A percentile compares a stretch with the other conserved stretches of the same genome.
phyloP scores from a whole-genome alignment of 2,113 vertebrate genomes.

The Callocephalon fimbriatum region DNA sequence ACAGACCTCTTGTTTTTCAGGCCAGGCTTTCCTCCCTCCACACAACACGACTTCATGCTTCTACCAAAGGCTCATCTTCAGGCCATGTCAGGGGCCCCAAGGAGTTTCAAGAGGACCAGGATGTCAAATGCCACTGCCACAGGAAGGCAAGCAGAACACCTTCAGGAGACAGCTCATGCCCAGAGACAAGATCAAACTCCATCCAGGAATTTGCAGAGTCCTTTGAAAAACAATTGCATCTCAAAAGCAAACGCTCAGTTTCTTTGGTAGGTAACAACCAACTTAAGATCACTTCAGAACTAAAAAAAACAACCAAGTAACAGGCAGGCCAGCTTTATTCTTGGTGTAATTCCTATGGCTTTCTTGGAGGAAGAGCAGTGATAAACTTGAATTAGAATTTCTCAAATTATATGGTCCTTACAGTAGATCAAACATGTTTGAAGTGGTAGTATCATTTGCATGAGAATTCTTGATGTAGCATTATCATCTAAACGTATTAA shows the following conservation, averaged over 20 bases:
- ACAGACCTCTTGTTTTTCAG: constrained; percentile 60
- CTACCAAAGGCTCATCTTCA: constrained; percentile 68
- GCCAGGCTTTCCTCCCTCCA: constrained; percentile 83
- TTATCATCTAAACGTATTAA: neutral
- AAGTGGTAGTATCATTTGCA: neutral
- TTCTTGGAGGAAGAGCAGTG: neutral
- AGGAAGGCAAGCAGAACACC: constrained; percentile 72
- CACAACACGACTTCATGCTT: constrained; percentile 73
- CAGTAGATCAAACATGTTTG: neutral
- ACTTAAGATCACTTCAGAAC: neutral
- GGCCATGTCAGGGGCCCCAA: constrained; percentile 67
- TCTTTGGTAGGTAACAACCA: constrained; percentile 79
- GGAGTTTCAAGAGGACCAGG: constrained; percentile 79
- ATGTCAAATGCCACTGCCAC: constrained; percentile 59
- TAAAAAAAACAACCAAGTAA: neutral
- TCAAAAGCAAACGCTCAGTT: constrained; percentile 75
- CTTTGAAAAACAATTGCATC: constrained; percentile 80
- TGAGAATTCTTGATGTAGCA: neutral
- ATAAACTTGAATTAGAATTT: neutral
- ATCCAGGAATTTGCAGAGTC: constrained; percentile 85
- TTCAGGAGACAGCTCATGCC: constrained; percentile 72
- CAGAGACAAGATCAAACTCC: constrained; percentile 74
- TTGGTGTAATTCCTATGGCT: neutral
- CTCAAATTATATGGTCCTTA: neutral
- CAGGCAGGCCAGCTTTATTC: neutral